Evolutionary conservation across 1,140 invertebrate species (phyloP), one percentile per base, ranked within the genome.

Genomic region (Pteromalus puparum): DNA sequence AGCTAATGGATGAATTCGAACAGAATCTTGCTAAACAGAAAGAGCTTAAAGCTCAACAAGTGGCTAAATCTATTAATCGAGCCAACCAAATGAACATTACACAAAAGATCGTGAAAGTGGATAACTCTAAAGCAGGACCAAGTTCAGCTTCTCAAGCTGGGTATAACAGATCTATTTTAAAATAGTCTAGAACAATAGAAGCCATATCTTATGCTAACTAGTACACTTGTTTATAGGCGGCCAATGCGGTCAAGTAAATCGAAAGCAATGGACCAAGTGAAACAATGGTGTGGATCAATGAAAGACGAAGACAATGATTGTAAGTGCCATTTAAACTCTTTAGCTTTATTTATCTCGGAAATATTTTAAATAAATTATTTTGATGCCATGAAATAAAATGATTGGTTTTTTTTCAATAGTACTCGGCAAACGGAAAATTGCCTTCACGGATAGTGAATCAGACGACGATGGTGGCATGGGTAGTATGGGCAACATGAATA

Each of bases 231-330:
- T 76, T 76, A 42, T 87, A 95, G 95, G 30, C 94, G 97, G 21
- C 95, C 96, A 7, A 95, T 96, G 88, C 94, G 97, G 6, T 96
- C 95, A 13, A 97, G 96, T 87, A 97, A 97, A 92, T 96, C 95
- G 65, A 96, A 96, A 87, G 97, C 96, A 1, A 94, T 97, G 92
- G 95, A 96, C 92, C 96, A 97, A 91, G 96, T 97, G n/a, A 97
- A 97, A 89, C 95, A 95, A 84, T 97, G 97, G 97, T 96, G 95
- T 90, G 96, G 96, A 24, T 94, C 94, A 10, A 95, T 95, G 91
- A 95, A 95, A 34, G 95, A 96, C n/a, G 92, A 93, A 80, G 94
- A 95, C 34, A 90, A 91, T 83, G 92, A 93, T 73, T 7, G 92
- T 92, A 88, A 84, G 90, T 88, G 72, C 77, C 7, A 38, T 67